These are phyloP conservation scores for Catharus fuscescens DNA, from an alignment of 2,113 vertebrate species.

Conservation along the genomic window DNA sequence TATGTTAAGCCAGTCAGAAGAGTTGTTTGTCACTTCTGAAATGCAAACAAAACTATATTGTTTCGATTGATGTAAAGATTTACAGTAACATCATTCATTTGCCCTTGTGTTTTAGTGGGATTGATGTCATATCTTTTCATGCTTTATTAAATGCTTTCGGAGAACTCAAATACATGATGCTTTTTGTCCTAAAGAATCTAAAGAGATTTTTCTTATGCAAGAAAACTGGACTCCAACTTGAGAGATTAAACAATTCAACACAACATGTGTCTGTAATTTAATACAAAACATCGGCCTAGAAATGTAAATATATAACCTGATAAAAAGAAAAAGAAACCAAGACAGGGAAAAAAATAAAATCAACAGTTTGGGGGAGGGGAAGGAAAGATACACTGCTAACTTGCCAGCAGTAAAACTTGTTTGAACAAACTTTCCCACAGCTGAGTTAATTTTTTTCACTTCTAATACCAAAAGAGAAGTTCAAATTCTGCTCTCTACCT, in stretches of 20 bases:
- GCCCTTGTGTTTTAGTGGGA: conserved; percentile 90
- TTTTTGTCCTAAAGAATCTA: conserved; percentile 85
- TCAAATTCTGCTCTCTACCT: neutral
- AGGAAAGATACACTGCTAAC: conserved; percentile 67
- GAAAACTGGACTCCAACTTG: conserved; percentile 75
- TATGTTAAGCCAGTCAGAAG: conserved; percentile 96
- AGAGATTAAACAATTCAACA: conserved; percentile 89
- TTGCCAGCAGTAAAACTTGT: conserved; percentile 56
- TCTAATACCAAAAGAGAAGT: neutral
- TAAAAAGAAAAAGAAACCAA: conserved; percentile 51
- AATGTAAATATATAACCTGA: conserved; percentile 77
- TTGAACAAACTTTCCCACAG: conserved; percentile 55
- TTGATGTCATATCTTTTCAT: conserved; percentile 99
- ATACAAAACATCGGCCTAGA: conserved; percentile 83
- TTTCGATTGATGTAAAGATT: conserved; percentile 94
- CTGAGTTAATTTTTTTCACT: neutral
- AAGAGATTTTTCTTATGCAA: conserved; percentile 63
- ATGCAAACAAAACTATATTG: conserved; percentile 99
- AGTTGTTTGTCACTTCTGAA: conserved; percentile 98
- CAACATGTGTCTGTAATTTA: conserved; percentile 86
- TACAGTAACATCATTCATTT: conserved; percentile 98
- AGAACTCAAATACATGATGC: conserved; percentile 81
- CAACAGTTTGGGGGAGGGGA: neutral
- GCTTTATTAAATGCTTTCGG: conserved; percentile 90
- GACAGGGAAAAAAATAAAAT: conserved; percentile 4